These are phyloP conservation scores for Falco rusticolus DNA, from an alignment of 2,797 vertebrate genomes.

Conservation along the genomic window DNA sequence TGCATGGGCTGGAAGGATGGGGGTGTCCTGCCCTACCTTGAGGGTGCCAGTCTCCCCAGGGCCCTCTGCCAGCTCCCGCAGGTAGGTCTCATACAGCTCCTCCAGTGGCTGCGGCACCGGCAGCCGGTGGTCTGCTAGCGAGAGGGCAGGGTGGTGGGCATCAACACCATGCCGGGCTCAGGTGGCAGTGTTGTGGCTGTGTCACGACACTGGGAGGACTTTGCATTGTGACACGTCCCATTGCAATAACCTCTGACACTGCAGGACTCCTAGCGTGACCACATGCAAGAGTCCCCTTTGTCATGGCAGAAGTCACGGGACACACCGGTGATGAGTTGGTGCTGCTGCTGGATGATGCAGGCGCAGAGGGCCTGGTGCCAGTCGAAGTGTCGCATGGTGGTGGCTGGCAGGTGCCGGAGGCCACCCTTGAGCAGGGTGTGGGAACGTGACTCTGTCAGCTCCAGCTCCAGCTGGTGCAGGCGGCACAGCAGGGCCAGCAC, in stretches of 20 bases:
- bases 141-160: neutral
- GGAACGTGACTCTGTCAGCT: constrained; percentile 85
- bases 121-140: constrained; percentile 84
- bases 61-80: constrained; percentile 83
- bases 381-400: accelerated
- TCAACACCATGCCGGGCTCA: neutral
- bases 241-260: neutral
- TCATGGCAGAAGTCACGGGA: no score
- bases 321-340: constrained; percentile 84
- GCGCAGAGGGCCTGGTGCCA: constrained; percentile 86
- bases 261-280: neutral
- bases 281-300: neutral
- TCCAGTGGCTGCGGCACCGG: constrained; percentile 84
- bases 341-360: constrained; percentile 90
- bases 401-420: constrained; percentile 81
- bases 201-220: neutral
- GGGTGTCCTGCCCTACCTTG: constrained; percentile 74
- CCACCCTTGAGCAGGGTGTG: constrained; percentile 85
- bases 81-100: constrained; percentile 86
- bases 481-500: constrained; percentile 87
- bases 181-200: no score
- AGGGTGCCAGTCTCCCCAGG: constrained; percentile 78
- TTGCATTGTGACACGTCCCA: neutral
- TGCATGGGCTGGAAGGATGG: no score
- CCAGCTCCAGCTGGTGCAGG: constrained; percentile 89